These are phyloP conservation scores for Hylaea fasciaria DNA, from an alignment of 2,888 invertebrate species.

Conservation along the genomic window DNA sequence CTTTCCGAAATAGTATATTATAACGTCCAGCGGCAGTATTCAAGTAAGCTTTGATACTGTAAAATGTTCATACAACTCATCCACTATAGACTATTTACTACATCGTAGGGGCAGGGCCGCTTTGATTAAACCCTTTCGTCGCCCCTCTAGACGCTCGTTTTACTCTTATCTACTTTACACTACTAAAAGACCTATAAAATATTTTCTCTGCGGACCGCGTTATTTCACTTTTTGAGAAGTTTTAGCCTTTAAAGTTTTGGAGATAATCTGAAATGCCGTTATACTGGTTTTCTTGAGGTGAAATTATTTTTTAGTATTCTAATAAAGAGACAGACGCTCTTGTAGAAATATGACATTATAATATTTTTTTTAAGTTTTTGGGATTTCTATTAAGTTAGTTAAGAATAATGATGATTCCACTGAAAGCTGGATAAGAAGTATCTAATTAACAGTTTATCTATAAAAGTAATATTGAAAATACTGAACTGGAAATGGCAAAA, in stretches of 20 bases:
- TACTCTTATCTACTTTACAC: conserved; percentile 65
- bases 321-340: not conserved
- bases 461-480: too few relatives aligned
- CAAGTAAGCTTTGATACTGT: conserved; percentile 37
- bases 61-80: not conserved
- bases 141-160: conserved; percentile 61
- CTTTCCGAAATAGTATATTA: too few relatives aligned
- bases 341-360: too few relatives aligned
- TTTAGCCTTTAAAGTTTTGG: conserved; percentile 36
- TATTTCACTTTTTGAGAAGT: conserved; percentile 36
- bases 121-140: conserved; percentile 77
- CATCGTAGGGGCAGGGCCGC: conserved; percentile 62
- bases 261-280: conserved; percentile 9
- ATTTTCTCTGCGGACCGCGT: conserved; percentile 49
- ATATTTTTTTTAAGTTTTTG: too few relatives aligned
- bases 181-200: conserved; percentile 60
- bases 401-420: too few relatives aligned
- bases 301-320: not conserved
- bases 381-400: too few relatives aligned
- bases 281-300: not conserved
- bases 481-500: too few relatives aligned
- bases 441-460: too few relatives aligned
- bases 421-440: too few relatives aligned
- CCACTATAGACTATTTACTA: conserved; percentile 66
- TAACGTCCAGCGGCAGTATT: not conserved